Base-by-base conservation (phyloP, 2,888 invertebrate genomes). In the Athetis lepigone region DNA sequence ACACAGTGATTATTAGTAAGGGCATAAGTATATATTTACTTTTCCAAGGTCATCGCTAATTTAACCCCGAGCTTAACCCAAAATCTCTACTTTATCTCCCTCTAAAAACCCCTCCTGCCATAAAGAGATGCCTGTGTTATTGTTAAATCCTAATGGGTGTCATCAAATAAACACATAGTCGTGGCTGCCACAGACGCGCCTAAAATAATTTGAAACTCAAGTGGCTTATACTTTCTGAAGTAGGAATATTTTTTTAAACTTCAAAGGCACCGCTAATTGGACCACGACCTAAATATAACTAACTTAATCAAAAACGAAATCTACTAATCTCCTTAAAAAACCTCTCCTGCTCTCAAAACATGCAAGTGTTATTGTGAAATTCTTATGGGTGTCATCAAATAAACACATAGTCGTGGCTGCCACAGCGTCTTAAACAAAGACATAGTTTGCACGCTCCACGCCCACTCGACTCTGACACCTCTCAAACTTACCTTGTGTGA, bases 361-460 rank as follows among this genome's bases (percentile, higher is more conserved):
- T 64, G 56, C 27, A 59, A 58, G 54, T 55, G 59, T 68, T 73
- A 65, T 63, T 69, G 74, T 80, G 71, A 76, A 81, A 84, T 80
- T 81, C 71, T 82, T 82, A 75, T 67, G 78, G 65, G 79, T 79
- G 82, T 81, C 80, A 76, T 79, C 78, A 81, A 84, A 87, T 87
- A 87, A 85, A 88, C 84, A 84, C 77, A 77, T 83, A 82, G 60
- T 58, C 74, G 68, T 72, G 75, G 74, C 78, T 75, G 68, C 74
- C 77, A 74, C 79, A 81, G 77, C 80, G 80, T 84, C 84, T 83
- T 73, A 80, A 81, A 86, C 88, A 87, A 86, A 86, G 85, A 85
- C 87, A 89, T 88, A 90, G 88, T 87, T 90, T 80, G 86, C 88
- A 87, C 84, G 85, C 86, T 84, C 74, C 83, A 82, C 84, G 85